A percentile compares a stretch with the other conserved stretches of the same genome.
Conservation (phyloP, 2,113 vertebrate species). For the Zeus faber region DNA sequence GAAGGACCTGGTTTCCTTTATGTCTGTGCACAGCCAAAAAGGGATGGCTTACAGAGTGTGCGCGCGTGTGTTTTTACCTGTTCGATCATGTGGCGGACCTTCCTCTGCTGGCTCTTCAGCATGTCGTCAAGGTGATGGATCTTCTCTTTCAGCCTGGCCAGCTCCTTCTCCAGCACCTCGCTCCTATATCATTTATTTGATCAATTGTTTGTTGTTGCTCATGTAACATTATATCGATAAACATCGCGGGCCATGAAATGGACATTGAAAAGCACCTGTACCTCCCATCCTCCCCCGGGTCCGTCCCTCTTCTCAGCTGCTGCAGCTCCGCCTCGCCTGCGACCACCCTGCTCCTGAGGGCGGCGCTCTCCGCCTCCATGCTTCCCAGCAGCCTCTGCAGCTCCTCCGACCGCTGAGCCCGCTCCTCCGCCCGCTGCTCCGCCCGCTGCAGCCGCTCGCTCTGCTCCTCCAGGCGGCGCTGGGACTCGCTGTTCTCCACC, state of each 20-base stretch:
- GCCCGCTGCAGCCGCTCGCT: constrained; percentile 59
- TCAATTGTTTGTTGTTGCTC: neutral
- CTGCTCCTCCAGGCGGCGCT: constrained; percentile 63
- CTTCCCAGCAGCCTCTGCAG: constrained; percentile 76
- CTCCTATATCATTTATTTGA: too few species aligned
- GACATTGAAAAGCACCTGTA: too few species aligned
- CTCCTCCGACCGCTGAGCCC: constrained; percentile 69
- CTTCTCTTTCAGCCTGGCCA: constrained; percentile 81
- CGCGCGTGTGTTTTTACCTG: constrained; percentile 72
- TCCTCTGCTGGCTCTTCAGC: constrained; percentile 91
- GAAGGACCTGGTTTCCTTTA: too few species aligned
- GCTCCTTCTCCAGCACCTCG: constrained; percentile 79
- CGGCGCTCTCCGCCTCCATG: constrained; percentile 79
- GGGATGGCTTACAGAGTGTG: constrained; percentile 30
- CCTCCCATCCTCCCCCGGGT: constrained; percentile 50
- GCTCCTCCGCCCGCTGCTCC: constrained; percentile 51
- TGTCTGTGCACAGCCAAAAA: too few species aligned
- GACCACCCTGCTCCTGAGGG: constrained; percentile 74
- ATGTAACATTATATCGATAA: too few species aligned
- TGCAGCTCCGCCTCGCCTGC: constrained; percentile 75
- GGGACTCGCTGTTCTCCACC: constrained; percentile 69
- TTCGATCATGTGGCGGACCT: constrained; percentile 93
- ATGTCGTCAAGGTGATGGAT: constrained; percentile 91
- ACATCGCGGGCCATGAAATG: too few species aligned
- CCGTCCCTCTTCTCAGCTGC: constrained; percentile 57